Evolutionary conservation across 2,113 vertebrate genomes (phyloP), one percentile per base, ranked within the genome.

Genomic region (Marmota monax): DNA sequence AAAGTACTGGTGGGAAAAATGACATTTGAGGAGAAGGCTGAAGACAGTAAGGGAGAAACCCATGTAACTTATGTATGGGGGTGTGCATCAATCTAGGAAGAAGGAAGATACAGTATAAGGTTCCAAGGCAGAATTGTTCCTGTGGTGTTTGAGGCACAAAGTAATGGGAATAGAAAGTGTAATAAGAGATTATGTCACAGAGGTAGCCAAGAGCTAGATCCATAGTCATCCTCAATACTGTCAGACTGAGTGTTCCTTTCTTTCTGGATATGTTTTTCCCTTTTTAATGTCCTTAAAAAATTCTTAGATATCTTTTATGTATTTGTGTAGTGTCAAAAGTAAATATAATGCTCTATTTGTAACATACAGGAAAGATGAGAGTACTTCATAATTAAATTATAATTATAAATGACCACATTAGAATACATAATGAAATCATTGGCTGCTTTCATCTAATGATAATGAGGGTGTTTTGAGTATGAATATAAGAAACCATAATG

Each of bases 281-380:
- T 22, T 70, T 58, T 90, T 86, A 87, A 32, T 14, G 25, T 22
- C 34, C n/a, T 89, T 20, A 92, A 65, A 83, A 86, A 88, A 67
- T 82, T 82, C 25, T 45, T 80, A 29, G 34, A 69, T 86, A 95
- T 67, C 58, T 58, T 84, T 12, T 77, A 48, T 63, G 16, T 51
- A 14, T 34, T 23, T 65, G 76, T 45, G 4, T 67, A 83, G 84
- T 65, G 1, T 90, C 32, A 48, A 58, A 88, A 83, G 39, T 82
- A 51, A 76, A 72, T 39, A 63, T 69, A 70, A 84, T 88, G 27
- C 53, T 16, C 4, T 88, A 42, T 93, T 93, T 88, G 34, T 97
- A 93, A 88, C 7, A 5, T 42, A 53, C 45, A 85, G 42, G 23
- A 85, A 77, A 79, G 93, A 84, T 34, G 6, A 65, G 22, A 72